Base-by-base conservation (phyloP, 2,888 invertebrate genomes). In the Acleris sparsana region DNA sequence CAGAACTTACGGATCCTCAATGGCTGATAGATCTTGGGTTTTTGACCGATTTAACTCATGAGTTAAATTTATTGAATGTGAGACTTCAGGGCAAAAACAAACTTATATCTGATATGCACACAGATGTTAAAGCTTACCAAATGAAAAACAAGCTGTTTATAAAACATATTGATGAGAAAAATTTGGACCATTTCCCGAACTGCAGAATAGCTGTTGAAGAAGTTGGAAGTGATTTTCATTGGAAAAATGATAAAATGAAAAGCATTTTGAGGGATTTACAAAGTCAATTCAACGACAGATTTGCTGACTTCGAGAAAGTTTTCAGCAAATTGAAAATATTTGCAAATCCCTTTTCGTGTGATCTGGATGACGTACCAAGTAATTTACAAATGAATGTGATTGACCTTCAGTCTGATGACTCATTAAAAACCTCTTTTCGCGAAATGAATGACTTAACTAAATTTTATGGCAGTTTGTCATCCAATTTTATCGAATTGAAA, bases 401-500 rank as follows among this genome's bases (percentile, higher is more conserved):
- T 65, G 56, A 69, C 53, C 56, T 70, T 62, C 22, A 69, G 39
- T 48, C 48, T 25, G 25, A 25, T 25, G 25, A 25, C 25, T 25
- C 25, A 25, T 25, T 25, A 25, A 25, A 48, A 48, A 48, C 17
- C n/a, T n/a, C 18, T 48, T 17, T 48, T 7, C 7, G 48, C 18
- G 48, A 18, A 16, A 48, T 48, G 18, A 48, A 48, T 17, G 48
- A 48, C 48, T 9, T 17, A n/a, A n/a, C 18, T n/a, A 63, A 69
- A 48, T 70, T 64, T 67, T 69, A 69, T 62, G 61, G 64, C 25
- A 69, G 67, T 56, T n/a, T n/a, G 67, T 59, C 55, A 44, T 68
- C 60, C 62, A 53, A 66, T 62, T 71, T 71, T 67, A 58, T 67
- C 43, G 64, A 70, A 67, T 65, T 69, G 60, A 70, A 72, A 72